phyloP scores from a whole-genome alignment of 2,888 invertebrate genomes.

The Bimastos eiseni region DNA sequence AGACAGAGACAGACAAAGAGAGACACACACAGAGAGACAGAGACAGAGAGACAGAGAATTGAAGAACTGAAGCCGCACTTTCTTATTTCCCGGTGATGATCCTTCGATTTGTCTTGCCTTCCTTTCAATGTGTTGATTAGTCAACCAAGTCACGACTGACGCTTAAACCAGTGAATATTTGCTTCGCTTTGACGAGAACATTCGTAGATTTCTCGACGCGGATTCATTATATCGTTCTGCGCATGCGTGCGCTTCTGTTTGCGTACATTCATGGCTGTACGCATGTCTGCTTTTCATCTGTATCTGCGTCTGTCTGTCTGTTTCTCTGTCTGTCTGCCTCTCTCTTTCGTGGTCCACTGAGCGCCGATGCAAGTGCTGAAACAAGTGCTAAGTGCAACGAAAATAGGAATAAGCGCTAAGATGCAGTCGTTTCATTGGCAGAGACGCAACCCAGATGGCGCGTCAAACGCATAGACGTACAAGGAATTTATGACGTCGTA shows the following conservation, averaged over 20 bases:
- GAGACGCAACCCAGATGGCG: background rate
- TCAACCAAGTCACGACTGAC: background rate
- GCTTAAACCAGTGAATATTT: conserved; percentile 8
- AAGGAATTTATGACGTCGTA: conserved; percentile 2
- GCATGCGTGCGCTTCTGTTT: too few species aligned
- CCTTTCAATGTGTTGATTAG: background rate
- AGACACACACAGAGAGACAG: too few species aligned
- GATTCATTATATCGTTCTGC: background rate
- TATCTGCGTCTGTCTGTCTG: background rate
- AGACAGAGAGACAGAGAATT: background rate
- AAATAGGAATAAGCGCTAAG: background rate
- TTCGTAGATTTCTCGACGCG: background rate
- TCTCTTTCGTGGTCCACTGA: background rate
- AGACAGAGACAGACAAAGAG: too few species aligned
- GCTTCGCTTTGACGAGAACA: background rate
- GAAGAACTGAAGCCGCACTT: background rate
- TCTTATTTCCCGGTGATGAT: background rate
- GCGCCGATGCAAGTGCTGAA: background rate
- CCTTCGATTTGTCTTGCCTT: background rate
- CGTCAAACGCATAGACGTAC: background rate
- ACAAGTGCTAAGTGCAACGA: background rate
- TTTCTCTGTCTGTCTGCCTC: background rate
- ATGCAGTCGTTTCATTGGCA: background rate
- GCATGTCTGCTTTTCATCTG: background rate
- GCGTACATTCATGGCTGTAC: background rate